A percentile compares a stretch with the other conserved stretches of the same genome.
These are phyloP conservation scores for Coleophora flavipennella DNA, from an alignment of 2,888 invertebrate genomes.

Conservation along the genomic window DNA sequence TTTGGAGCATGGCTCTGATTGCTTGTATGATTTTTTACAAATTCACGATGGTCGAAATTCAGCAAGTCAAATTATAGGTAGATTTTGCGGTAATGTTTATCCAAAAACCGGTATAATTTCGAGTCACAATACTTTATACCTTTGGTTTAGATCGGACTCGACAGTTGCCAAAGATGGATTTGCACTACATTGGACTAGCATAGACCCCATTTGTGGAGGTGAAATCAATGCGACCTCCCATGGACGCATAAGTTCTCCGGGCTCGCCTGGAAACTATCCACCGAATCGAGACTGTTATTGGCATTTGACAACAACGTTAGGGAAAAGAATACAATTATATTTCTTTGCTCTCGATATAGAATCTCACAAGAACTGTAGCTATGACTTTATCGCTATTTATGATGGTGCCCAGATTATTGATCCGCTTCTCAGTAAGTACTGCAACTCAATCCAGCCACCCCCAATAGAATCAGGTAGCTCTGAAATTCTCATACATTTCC, in stretches of 20 bases:
- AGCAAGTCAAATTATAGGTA: slow-evolving; percentile 79
- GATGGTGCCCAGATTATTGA: slow-evolving; percentile 65
- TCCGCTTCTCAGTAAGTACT: slow-evolving; percentile 76
- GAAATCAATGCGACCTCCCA: slow-evolving; percentile 71
- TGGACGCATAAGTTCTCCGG: slow-evolving; percentile 88
- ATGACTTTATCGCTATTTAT: slow-evolving; percentile 81
- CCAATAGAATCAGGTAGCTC: slow-evolving; percentile 80
- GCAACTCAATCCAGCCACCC: slow-evolving; percentile 81
- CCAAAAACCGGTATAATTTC: slow-evolving; percentile 83
- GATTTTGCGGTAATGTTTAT: slow-evolving; percentile 82
- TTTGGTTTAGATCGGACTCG: slow-evolving; percentile 87
- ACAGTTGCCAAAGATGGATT: slow-evolving; percentile 79
- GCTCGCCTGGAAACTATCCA: slow-evolving; percentile 91
- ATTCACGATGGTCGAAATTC: slow-evolving; percentile 88
- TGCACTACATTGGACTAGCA: slow-evolving; percentile 83
- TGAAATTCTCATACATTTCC: slow-evolving; percentile 80
- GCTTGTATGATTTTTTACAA: slow-evolving; percentile 81
- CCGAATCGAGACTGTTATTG: slow-evolving; percentile 88
- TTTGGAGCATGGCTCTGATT: slow-evolving; percentile 77
- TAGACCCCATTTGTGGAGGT: slow-evolving; percentile 82
- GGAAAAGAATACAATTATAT: slow-evolving; percentile 85
- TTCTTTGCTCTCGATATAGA: slow-evolving; percentile 87
- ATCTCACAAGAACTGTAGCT: slow-evolving; percentile 79
- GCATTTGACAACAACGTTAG: slow-evolving; percentile 76
- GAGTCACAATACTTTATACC: slow-evolving; percentile 82